These are phyloP conservation scores for Amphipoea oculea DNA, from an alignment of 2,888 invertebrate species.

Conservation along the genomic window DNA sequence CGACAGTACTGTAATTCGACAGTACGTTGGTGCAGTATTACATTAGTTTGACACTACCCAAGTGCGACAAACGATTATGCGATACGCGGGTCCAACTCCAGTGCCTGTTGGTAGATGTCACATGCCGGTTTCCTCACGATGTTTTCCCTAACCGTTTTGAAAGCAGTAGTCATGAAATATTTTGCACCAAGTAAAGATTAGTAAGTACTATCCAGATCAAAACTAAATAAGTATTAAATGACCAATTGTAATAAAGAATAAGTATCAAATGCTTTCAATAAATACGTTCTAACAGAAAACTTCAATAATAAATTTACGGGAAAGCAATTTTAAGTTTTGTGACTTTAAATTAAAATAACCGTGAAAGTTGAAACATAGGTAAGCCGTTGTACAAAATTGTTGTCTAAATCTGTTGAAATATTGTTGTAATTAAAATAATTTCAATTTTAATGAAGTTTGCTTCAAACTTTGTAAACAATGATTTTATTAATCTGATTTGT, in stretches of 20 bases:
- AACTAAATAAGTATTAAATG: neutral
- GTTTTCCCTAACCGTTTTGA: too few relatives aligned
- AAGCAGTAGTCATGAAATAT: too few relatives aligned
- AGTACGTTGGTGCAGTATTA: too few relatives aligned
- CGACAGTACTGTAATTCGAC: too few relatives aligned
- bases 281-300: conserved; percentile 16
- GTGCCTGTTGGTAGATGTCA: too few relatives aligned
- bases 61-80: too few relatives aligned
- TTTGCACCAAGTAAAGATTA: too few relatives aligned
- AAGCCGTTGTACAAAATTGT: conserved; percentile 21
- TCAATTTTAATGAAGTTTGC: conserved; percentile 42
- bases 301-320: conserved; percentile 40
- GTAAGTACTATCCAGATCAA: neutral
- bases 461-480: conserved; percentile 20
- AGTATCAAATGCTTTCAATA: conserved; percentile 20
- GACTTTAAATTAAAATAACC: conserved; percentile 45
- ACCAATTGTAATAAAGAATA: neutral
- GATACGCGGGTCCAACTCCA: too few relatives aligned
- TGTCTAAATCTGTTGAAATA: conserved; percentile 34
- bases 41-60: too few relatives aligned
- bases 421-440: conserved; percentile 38
- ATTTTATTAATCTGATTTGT: conserved; percentile 11
- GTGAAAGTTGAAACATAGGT: conserved; percentile 22
- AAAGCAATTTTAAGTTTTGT: conserved; percentile 53
- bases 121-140: too few relatives aligned